Evolutionary conservation across 1,140 invertebrate species (phyloP).

Genomic region (Trichomalopsis sarcophagae): DNA sequence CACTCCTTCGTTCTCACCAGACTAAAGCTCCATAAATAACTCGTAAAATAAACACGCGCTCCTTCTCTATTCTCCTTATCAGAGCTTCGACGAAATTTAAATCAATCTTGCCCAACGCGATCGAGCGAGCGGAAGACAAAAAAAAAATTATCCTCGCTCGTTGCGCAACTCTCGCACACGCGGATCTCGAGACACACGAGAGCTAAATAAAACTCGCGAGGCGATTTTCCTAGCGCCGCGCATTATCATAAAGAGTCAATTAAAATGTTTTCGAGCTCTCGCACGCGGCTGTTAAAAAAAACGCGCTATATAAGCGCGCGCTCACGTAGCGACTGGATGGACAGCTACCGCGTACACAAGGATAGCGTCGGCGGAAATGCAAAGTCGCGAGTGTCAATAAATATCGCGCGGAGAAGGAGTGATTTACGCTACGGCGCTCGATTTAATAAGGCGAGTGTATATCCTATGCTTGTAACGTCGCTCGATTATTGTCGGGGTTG

Average conservation of each 20-base stretch:
- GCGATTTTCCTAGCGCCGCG: neutral
- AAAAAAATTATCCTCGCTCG: neutral
- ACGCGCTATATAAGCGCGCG: neutral
- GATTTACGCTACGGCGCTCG: conserved; percentile 25
- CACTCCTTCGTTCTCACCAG: too few species aligned
- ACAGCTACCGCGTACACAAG: neutral
- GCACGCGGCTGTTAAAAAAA: neutral
- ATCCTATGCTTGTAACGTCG: neutral
- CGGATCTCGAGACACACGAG: too few species aligned
- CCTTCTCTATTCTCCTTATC: neutral
- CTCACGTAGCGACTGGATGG: neutral
- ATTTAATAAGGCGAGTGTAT: neutral
- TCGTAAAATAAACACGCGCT: too few species aligned
- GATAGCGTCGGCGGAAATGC: conserved; percentile 48
- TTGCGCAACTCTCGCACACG: neutral
- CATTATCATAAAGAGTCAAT: conserved; percentile 48
- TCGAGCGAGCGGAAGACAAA: neutral
- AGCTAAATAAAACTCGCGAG: conserved; percentile 1
- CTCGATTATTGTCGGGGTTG: too few species aligned
- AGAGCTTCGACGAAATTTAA: neutral
- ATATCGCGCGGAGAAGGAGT: neutral
- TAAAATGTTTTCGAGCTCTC: conserved; percentile 31
- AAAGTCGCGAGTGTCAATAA: conserved; percentile 41
- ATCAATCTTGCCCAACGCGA: neutral
- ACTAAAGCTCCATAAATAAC: too few species aligned